Base-by-base conservation (phyloP, 2,888 invertebrate genomes). In the Saturnia japonica region DNA sequence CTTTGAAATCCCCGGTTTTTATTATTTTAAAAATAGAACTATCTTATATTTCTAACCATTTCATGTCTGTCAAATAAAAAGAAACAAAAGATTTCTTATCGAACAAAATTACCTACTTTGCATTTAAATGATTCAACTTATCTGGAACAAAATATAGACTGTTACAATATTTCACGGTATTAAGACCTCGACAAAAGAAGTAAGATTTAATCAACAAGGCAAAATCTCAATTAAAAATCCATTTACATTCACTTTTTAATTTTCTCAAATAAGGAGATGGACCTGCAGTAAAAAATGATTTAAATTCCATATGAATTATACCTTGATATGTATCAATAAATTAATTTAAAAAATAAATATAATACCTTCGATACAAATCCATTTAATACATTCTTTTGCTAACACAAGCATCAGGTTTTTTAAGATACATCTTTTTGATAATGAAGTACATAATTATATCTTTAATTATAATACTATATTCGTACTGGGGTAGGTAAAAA, bases 111-210 rank as follows among this genome's bases (percentile, higher is more conserved):
- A 34, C 47, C 45, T 43, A 47, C 34, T 69, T 62, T 45, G 47
- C 62, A 64, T 69, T 22, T 69, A 62, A 69, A 69, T 69, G n/a
- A 22, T 22, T 54, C 28, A 28, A 62, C 43, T 47, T 43, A 43
- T 57, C 28, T 64, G 34, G 34, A 69, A 62, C 40, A 57, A 47
- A 64, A 62, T 34, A 28, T 43, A n/a, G 62, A 45, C 12, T 54
- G 54, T n/a, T n/a, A 54, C 9, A 54, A 54, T 54, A 54, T 54
- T 9, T 54, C 22, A 22, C 22, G 22, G 68, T 34, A 0, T 54
- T 54, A n/a, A 34, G 28, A 68, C 9, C 34, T 34, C 62, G 60
- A 69, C 60, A n/a, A 54, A 22, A 11, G 54, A 54, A 8, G 9
- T 54, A 22, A 22, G n/a, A 54, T 54, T 54, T 11, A 54, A 12